Percentiles rank a stretch among this genome's conserved stretches.
These are phyloP conservation scores for Morbakka virulenta DNA, from an alignment of 30 jellyfish, hydroid and myxozoan genomes.

Conservation along the genomic window DNA sequence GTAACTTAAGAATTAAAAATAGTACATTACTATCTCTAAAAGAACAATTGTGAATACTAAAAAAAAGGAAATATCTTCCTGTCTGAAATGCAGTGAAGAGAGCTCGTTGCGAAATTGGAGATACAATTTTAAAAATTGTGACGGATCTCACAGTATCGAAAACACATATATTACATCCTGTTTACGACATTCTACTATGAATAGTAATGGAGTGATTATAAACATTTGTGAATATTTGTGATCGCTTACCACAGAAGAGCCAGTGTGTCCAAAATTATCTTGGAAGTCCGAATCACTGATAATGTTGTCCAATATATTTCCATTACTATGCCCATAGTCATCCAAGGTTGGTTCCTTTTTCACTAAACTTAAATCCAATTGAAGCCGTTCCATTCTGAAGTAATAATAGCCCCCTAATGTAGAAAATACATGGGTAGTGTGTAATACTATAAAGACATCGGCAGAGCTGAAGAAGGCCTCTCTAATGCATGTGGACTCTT, in stretches of 20 bases:
- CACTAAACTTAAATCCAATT: slow-evolving; percentile 74
- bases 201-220: neutral
- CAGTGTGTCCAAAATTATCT: slow-evolving; percentile 78
- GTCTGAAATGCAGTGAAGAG: neutral
- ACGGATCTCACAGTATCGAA: too few relatives aligned
- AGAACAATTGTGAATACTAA: too few relatives aligned
- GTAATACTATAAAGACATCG: too few relatives aligned
- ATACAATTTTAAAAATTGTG: neutral
- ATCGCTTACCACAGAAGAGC: slow-evolving; percentile 57
- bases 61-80: too few relatives aligned
- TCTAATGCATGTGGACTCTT: too few relatives aligned
- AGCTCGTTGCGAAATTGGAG: neutral
- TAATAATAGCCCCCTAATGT: too few relatives aligned
- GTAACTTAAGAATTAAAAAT: too few relatives aligned
- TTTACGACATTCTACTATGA: neutral
- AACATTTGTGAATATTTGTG: neutral
- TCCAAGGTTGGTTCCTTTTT: slow-evolving; percentile 79
- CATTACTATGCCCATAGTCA: slow-evolving; percentile 84
- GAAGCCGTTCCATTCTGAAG: slow-evolving; percentile 83
- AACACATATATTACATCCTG: too few relatives aligned
- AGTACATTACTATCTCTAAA: too few relatives aligned
- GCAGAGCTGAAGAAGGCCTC: too few relatives aligned
- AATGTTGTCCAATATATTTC: slow-evolving; percentile 83
- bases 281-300: slow-evolving; percentile 79
- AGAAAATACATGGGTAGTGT: too few relatives aligned